phyloP scores from a whole-genome alignment of 2,797 vertebrate genomes.

The Brachyrhaphis roseni region DNA sequence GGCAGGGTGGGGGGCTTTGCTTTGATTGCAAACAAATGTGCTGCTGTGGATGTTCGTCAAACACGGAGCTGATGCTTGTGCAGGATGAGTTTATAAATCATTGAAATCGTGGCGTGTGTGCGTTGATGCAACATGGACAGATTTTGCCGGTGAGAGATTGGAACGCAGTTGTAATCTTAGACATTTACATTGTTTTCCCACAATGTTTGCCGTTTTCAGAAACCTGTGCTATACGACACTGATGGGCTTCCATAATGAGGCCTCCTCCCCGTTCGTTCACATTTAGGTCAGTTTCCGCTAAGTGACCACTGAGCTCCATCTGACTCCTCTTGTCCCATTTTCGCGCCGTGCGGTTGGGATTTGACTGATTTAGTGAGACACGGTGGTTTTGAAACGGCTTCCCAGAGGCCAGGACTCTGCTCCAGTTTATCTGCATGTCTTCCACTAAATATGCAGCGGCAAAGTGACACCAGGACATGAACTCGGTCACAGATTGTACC shows the following conservation, averaged over 20 bases:
- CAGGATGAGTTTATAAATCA: conserved; percentile 23
- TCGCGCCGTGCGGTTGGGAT: conserved; percentile 36
- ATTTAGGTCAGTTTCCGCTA: conserved; percentile 52
- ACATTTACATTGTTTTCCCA: too few species aligned
- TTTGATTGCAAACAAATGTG: conserved; percentile 14
- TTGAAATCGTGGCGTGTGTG: conserved; percentile 9
- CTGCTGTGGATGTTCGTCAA: conserved; percentile 6
- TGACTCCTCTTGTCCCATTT: conserved; percentile 47
- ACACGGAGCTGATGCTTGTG: neutral
- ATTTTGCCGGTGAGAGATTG: neutral
- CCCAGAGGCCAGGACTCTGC: conserved; percentile 39
- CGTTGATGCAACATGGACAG: neutral
- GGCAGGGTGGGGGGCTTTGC: neutral
- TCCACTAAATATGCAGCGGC: conserved; percentile 25
- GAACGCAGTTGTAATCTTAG: neutral
- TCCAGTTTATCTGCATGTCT: conserved; percentile 36
- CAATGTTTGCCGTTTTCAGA: neutral
- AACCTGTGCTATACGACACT: neutral
- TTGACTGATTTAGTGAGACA: conserved; percentile 65
- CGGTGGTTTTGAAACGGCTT: conserved; percentile 53
- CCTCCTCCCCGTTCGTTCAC: neutral
- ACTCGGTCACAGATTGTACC: neutral
- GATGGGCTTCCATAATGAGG: conserved; percentile 9
- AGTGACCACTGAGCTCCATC: conserved; percentile 49
- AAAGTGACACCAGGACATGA: conserved; percentile 23